phyloP scores from a whole-genome alignment of 2,888 invertebrate genomes.

The Hirtodrosophila histrioides region DNA sequence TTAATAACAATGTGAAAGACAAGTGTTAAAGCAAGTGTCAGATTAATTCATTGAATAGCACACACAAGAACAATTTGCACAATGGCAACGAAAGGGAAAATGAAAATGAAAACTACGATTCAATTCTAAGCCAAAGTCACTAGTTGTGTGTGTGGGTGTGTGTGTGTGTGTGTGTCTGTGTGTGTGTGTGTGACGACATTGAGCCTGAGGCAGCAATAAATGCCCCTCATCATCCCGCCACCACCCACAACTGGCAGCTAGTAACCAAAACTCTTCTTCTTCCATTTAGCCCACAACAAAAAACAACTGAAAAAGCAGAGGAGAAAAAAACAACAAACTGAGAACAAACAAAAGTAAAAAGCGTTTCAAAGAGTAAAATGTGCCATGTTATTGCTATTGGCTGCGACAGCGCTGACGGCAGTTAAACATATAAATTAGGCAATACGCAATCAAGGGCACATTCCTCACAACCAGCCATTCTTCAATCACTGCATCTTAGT shows the following conservation, averaged over 20 bases:
- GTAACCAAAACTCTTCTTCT: slow-evolving; percentile 36
- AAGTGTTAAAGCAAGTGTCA: slow-evolving; percentile 20
- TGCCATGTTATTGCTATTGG: slow-evolving; percentile 33
- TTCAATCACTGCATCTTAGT: not conserved
- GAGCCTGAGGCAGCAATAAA: slow-evolving; percentile 31
- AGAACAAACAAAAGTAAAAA: slow-evolving; percentile 1
- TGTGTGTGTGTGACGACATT: slow-evolving; percentile 65
- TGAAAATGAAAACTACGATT: slow-evolving; percentile 60
- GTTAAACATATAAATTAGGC: not conserved
- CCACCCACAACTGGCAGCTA: slow-evolving; percentile 24
- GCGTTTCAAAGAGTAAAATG: slow-evolving; percentile 4
- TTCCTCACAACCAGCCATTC: not conserved
- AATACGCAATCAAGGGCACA: too few relatives aligned
- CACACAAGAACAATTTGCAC: not conserved
- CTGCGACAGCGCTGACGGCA: slow-evolving; percentile 1
- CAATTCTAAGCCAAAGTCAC: slow-evolving; percentile 59
- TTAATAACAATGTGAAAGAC: slow-evolving; percentile 18
- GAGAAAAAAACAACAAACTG: slow-evolving; percentile 4
- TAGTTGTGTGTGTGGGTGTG: slow-evolving; percentile 44
- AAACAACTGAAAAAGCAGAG: slow-evolving; percentile 8
- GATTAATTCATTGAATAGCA: not conserved
- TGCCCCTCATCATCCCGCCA: slow-evolving; percentile 13
- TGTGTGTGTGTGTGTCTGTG: slow-evolving; percentile 25
- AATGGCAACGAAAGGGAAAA: slow-evolving; percentile 33
- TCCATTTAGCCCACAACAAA: slow-evolving; percentile 38